Percentiles rank a stretch among this genome's conserved stretches.
Conservation (phyloP, 2,113 vertebrate genomes). For the Cavia porcellus region DNA sequence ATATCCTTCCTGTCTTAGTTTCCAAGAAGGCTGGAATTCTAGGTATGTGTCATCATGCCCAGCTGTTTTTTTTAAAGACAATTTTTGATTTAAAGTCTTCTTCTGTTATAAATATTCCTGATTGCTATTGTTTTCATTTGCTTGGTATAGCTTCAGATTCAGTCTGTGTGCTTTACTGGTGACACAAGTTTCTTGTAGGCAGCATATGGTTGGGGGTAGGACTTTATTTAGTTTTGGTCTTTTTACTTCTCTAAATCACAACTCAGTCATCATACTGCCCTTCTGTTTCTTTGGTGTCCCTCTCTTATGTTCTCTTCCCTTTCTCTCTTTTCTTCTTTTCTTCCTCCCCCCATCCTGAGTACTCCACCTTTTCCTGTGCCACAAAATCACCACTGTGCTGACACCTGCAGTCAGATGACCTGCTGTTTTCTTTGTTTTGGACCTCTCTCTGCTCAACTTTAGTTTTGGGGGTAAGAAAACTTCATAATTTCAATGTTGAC, state of each 20-base stretch:
- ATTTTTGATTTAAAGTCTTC: neutral
- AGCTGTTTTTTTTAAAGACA: too few species aligned
- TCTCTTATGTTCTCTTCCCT: neutral
- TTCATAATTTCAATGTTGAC: too few species aligned
- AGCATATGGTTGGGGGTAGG: too few species aligned
- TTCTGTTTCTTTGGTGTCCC: fast-evolving
- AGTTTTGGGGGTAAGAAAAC: neutral
- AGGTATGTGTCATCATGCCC: too few species aligned
- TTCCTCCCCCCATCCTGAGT: neutral
- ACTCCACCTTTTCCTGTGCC: neutral
- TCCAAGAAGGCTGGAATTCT: too few species aligned
- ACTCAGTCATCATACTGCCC: neutral
- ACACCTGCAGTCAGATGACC: constrained; percentile 80
- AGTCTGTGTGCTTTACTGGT: neutral
- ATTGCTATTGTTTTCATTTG: neutral
- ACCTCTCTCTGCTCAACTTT: neutral
- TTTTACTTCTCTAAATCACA: neutral
- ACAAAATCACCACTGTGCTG: constrained; percentile 84
- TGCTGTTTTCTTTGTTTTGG: neutral
- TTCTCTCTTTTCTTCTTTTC: neutral
- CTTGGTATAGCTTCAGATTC: neutral
- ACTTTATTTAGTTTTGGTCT: too few species aligned
- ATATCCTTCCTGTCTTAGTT: too few species aligned
- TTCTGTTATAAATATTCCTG: neutral
- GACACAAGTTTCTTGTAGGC: neutral